phyloP scores from a whole-genome alignment of 2,113 vertebrate species.

The Myiozetetes cayanensis region DNA sequence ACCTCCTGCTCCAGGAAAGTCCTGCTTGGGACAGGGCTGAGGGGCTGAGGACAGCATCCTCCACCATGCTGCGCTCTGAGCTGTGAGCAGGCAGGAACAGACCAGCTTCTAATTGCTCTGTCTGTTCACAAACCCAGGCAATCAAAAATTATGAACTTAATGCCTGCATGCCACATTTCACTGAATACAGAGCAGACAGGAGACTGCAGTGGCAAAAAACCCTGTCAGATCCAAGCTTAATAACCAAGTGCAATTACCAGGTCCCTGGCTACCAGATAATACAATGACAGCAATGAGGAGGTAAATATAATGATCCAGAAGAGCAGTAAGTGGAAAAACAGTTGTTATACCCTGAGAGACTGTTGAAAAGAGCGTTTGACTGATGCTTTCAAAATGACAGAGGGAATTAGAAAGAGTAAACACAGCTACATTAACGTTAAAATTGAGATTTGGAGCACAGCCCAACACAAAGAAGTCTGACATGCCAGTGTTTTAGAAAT shows the following conservation, averaged over 20 bases:
- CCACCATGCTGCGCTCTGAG: accelerated
- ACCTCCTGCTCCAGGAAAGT: not conserved
- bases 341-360: not conserved
- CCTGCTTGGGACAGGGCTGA: not conserved
- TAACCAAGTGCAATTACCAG: not conserved
- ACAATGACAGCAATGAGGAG: not conserved
- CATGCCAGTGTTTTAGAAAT: not conserved
- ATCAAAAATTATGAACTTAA: not conserved
- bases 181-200: not conserved
- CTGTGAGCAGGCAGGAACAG: not conserved
- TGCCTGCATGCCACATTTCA: not conserved
- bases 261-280: constrained; percentile 17
- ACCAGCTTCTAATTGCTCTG: not conserved
- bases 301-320: constrained; percentile 32
- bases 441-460: not conserved
- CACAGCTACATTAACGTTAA: not conserved
- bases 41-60: not conserved
- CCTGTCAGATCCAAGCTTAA: not conserved
- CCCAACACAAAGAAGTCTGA: not conserved
- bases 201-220: not conserved
- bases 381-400: constrained; percentile 28
- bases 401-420: constrained; percentile 48
- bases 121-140: not conserved
- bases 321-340: constrained; percentile 32
- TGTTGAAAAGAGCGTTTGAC: not conserved